Evolutionary conservation across 2,797 vertebrate species (phyloP), one percentile per base, ranked within the genome.

Genomic region (Pipistrellus pipistrellus): DNA sequence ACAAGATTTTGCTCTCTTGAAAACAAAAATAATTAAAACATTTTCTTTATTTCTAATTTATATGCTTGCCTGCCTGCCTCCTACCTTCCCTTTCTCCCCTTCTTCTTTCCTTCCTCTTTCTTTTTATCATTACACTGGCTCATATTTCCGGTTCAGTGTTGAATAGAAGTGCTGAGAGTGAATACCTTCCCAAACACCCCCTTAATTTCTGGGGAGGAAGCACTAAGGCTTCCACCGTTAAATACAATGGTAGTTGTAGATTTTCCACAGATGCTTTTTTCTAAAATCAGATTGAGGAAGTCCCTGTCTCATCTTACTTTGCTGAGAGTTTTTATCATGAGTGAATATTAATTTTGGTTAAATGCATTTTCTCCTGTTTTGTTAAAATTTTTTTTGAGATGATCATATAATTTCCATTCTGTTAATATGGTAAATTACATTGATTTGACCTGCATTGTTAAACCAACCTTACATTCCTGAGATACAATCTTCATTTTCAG

Each of bases 361-460:
- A 86, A 82, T 96, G 41, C 38, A 48, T 89, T 94, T 96, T 85
- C 13, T 75, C 12, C 38, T 94, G 4, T 41, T 85, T 95, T 53
- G n/a, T 48, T 75, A 14, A 94, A 84, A 82, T 96, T 44, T 17
- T 44, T 89, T 91, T 96, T 91, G 32, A 90, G 13, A 69, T 76
- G 59, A 73, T 95, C n/a, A 44, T 68, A 80, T 90, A 38, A 88
- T 23, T 87, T 95, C 57, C 23, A 69, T 73, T 94, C 21, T 82
- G 15, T 92, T 89, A 88, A 85, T 93, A 53, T 55, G 55, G 76
- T 71, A 80, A 91, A 84, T 95, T 95, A 53, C 12, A 75, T 78
- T 81, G 8, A 93, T 91, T 85, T 90, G 21, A 46, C 88, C 90
- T 88, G 44, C 55, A 38, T 46, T 57, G 7, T 93, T 91, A 84